Evolutionary conservation across 2,797 vertebrate species (phyloP).

Genomic region (Pantherophis vulpinus): DNA sequence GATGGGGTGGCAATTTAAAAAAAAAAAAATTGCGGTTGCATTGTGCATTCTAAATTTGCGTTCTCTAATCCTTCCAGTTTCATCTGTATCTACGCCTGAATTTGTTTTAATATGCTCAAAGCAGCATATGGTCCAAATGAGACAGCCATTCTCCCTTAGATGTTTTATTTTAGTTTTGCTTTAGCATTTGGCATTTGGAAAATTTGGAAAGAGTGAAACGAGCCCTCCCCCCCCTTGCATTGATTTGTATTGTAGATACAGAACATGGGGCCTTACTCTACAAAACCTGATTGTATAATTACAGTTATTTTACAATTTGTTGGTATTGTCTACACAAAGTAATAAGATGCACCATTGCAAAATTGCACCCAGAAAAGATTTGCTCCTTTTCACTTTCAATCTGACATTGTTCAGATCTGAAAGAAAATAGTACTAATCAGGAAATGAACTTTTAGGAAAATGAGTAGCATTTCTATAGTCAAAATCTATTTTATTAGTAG

Average conservation of each 20-base stretch:
- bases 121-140: neutral
- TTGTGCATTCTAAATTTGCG: neutral
- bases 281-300: neutral
- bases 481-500: neutral
- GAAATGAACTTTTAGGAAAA: neutral
- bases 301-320: neutral
- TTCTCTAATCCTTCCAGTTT: neutral
- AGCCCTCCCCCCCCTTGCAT: accelerated
- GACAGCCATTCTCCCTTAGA: neutral
- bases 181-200: neutral
- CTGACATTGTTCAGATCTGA: neutral
- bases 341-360: neutral
- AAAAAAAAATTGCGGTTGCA: neutral
- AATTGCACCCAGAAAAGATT: neutral
- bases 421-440: neutral
- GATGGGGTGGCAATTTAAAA: neutral
- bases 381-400: neutral
- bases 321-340: neutral
- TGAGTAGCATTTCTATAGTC: no score
- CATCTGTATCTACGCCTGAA: neutral
- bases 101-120: neutral
- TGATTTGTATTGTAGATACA: neutral
- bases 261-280: neutral
- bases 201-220: neutral
- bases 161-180: neutral